Conservation (phyloP, 2,113 vertebrate genomes). For the Capricornis sumatraensis region DNA sequence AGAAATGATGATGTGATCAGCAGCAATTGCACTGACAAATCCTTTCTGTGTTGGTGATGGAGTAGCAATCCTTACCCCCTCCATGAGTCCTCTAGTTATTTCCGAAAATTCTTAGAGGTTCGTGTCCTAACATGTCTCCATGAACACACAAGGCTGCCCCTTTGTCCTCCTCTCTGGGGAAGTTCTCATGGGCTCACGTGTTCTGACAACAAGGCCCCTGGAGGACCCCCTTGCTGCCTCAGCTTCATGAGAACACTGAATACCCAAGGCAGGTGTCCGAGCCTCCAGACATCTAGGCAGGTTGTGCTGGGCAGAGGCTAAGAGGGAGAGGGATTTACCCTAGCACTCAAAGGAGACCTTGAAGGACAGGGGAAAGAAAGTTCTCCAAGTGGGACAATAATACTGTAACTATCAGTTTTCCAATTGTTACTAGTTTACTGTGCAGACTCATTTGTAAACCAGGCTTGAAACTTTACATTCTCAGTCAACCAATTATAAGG, state of each 20-base stretch:
- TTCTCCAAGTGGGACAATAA: background rate
- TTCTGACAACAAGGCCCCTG: background rate
- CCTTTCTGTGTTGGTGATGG: background rate
- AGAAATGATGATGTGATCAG: background rate
- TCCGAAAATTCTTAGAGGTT: background rate
- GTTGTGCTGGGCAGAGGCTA: background rate
- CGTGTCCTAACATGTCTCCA: fast-evolving
- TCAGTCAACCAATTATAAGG: background rate
- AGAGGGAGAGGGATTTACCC: background rate
- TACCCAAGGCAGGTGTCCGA: background rate
- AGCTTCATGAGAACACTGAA: background rate
- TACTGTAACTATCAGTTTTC: no score
- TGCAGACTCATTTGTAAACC: background rate
- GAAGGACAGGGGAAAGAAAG: background rate
- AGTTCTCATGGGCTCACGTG: fast-evolving
- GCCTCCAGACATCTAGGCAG: background rate
- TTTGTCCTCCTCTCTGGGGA: background rate
- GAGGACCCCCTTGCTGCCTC: background rate
- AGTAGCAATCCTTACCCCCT: background rate
- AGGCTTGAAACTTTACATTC: background rate
- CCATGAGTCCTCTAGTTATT: background rate
- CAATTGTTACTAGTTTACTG: no score
- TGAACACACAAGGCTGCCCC: background rate
- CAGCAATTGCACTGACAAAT: background rate
- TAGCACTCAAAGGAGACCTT: background rate